Conservation (phyloP, 2,797 vertebrate genomes). For the Xenops minutus region DNA sequence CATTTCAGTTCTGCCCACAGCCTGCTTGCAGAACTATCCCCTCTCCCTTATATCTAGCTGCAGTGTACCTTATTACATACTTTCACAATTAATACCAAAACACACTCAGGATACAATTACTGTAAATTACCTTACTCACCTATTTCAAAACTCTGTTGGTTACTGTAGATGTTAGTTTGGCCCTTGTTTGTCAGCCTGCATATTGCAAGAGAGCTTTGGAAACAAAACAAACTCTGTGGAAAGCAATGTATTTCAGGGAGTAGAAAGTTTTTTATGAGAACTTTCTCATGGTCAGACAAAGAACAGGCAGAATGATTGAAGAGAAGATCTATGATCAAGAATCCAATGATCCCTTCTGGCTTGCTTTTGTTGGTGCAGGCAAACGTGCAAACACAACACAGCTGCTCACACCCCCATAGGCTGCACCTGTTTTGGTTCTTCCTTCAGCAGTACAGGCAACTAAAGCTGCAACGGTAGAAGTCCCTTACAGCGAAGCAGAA, state of each 20-base stretch:
- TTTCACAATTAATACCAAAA: not conserved
- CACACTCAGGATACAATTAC: not conserved
- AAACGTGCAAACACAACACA: not conserved
- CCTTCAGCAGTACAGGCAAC: not conserved
- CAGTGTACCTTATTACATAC: not conserved
- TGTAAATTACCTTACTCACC: not conserved
- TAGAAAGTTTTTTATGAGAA: not conserved
- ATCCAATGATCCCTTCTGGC: not conserved
- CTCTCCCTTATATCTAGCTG: not conserved
- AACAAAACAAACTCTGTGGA: not conserved
- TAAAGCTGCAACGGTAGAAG: not conserved
- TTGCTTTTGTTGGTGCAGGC: not conserved
- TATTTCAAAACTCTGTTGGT: not conserved
- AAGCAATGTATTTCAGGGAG: not conserved
- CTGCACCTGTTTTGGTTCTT: not conserved
- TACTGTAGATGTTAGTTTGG: not conserved
- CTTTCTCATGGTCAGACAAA: not conserved
- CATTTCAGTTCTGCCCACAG: not conserved
- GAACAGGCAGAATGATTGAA: not conserved
- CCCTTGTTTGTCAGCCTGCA: not conserved
- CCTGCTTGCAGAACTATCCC: not conserved
- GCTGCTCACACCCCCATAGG: not conserved
- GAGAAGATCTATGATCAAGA: not conserved
- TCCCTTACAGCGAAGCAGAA: not conserved
- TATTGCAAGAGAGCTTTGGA: not conserved